Base-by-base conservation (phyloP, 2,888 invertebrate genomes). In the Parnassius glacialis region DNA sequence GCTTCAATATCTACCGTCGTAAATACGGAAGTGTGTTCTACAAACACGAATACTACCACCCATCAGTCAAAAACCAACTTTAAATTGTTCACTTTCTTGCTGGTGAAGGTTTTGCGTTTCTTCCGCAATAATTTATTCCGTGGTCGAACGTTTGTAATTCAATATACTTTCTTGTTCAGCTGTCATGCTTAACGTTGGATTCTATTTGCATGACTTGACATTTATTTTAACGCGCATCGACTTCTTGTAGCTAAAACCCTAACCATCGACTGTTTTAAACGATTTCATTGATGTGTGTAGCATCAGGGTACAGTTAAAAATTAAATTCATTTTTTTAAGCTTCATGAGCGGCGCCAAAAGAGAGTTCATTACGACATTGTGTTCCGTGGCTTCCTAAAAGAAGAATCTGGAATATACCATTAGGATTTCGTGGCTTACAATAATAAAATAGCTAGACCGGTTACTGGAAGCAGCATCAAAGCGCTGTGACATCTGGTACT, bases 151-250 rank as follows among this genome's bases (percentile, higher is more conserved):
- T 59, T 59, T 43, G 62, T 62, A 62, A 62, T 62, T 45, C 42
- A 25, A 62, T 59, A 34, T 13, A 42, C 54, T 59, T 62, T 62
- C 59, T 51, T 55, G 52, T 51, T 59, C 55, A 59, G 55, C 55
- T 62, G 58, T 59, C 62, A 51, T 41, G 55, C 51, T 55, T 20
- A 45, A 47, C 54, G 52, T 47, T 59, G 62, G 41, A n/a, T 55
- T 12, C 44, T 52, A 62, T 62, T 62, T 59, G 59, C 62, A 59
- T 62, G 20, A 62, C 55, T 59, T 59, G 62, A 55, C 62, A 59
- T 59, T 59, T n/a, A 50, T 51, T 47, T 58, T 62, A 57, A 62
- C 58, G 43, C 43, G 25, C 44, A 58, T 58, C 57, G 57, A 54
- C 53, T 48, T 48, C 50, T 58, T 41, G 43, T 13, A 58, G 57